Conservation (phyloP, 1,140 invertebrate species). For the Asbolus verrucosus region DNA sequence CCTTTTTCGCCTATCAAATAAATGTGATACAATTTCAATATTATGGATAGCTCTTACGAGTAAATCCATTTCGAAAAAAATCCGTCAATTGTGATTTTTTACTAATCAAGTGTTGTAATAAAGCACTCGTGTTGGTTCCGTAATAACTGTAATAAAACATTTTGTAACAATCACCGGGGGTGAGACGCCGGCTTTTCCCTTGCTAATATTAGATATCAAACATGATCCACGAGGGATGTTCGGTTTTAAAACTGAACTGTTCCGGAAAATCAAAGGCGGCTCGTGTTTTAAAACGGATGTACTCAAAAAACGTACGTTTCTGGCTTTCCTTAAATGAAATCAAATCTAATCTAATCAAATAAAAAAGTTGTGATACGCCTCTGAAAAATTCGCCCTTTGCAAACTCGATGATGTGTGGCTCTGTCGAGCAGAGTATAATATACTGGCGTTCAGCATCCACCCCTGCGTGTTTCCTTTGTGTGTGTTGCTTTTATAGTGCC, state of each 20-base stretch:
- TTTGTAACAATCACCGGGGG: slow-evolving; percentile 49
- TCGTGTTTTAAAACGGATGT: no score
- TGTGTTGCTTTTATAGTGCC: slow-evolving; percentile 18
- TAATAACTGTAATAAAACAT: slow-evolving; percentile 53
- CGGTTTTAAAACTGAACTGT: slow-evolving; percentile 32
- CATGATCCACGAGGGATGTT: slow-evolving; percentile 42
- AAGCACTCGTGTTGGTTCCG: slow-evolving; percentile 5
- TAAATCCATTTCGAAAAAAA: no score
- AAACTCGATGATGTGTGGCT: slow-evolving; percentile 29
- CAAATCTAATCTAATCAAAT: no score
- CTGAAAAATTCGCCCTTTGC: slow-evolving; percentile 17
- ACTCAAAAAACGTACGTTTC: no score
- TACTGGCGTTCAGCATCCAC: slow-evolving; percentile 32
- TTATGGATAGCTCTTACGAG: slow-evolving; percentile 7
- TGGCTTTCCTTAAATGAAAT: no score
- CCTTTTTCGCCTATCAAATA: slow-evolving; percentile 56
- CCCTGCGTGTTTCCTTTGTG: slow-evolving; percentile 21
- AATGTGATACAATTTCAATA: slow-evolving; percentile 53
- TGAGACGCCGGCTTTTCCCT: slow-evolving; percentile 19
- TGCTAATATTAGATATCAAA: slow-evolving; percentile 44
- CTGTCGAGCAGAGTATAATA: slow-evolving; percentile 29
- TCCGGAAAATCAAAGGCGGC: slow-evolving; percentile 26
- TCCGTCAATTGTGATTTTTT: not conserved
- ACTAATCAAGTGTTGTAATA: slow-evolving; percentile 38
- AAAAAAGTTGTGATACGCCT: not conserved